phyloP scores from a whole-genome alignment of 1,140 invertebrate species.

The Ericerus pela region DNA sequence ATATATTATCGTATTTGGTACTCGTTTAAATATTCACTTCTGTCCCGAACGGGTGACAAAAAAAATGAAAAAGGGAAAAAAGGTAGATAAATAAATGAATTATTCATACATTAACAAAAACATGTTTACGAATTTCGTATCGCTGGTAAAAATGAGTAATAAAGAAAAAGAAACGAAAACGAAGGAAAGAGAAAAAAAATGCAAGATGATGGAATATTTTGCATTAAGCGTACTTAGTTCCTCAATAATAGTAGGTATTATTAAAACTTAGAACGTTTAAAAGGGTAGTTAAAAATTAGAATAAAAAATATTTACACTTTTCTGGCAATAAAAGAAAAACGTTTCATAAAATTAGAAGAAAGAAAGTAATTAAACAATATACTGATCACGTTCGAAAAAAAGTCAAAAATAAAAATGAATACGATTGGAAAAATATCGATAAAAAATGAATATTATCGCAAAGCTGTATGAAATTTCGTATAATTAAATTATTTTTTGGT shows the following conservation, averaged over 20 bases:
- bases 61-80: too few relatives aligned
- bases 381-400: slow-evolving; percentile 2
- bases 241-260: not conserved
- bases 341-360: not conserved
- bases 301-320: slow-evolving; percentile 6
- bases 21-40: too few relatives aligned
- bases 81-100: too few relatives aligned
- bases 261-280: not conserved
- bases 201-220: not conserved
- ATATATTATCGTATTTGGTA: too few relatives aligned
- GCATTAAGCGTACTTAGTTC: slow-evolving; percentile 8
- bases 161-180: not conserved
- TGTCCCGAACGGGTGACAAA: too few relatives aligned
- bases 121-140: too few relatives aligned
- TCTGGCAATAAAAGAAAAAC: not conserved
- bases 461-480: too few relatives aligned
- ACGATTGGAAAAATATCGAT: not conserved
- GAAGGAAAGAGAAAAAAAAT: too few relatives aligned
- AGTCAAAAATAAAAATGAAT: not conserved
- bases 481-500: too few relatives aligned
- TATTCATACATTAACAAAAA: too few relatives aligned
- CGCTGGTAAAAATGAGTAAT: too few relatives aligned
- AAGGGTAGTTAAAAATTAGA: not conserved
- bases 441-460: too few relatives aligned
- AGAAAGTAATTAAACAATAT: not conserved